Evolutionary conservation across 2,888 invertebrate genomes (phyloP), one percentile per base, ranked within the genome.

Genomic region (Hirtodrosophila duncani): DNA sequence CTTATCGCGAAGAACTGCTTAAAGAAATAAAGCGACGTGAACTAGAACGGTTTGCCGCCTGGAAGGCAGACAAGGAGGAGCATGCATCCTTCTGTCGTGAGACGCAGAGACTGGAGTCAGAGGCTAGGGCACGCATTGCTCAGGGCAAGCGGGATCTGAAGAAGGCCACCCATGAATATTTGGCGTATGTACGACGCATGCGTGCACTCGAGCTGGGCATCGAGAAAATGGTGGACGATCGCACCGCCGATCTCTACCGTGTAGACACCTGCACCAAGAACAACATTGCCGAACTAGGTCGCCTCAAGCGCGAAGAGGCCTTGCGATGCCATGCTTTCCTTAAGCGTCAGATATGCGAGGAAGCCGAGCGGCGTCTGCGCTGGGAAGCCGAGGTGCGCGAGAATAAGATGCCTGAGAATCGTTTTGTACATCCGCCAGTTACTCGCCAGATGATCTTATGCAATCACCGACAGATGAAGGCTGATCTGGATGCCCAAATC

Each of bases 391-490:
- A 78, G 8, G 58, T 67, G 14, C 69, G 58, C 3, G 86, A 85
- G 38, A 53, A 69, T 13, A 84, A 80, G 46, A 81, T 85, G 14
- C 29, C 65, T 0, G 83, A 83, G 33, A 86, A 85, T 61, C 81
- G 78, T 0, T 86, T 85, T 30, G 80, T 59, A 0, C 72, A 61
- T 27, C 43, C 63, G 2, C 67, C 79, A 30, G 55, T 66, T 1
- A 59, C 75, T 0, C 62, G 50, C 0, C 37, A 53, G 2, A 61
- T 78, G 49, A 65, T 68, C 2, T 2, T 59, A 0, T 67, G 65
- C 8, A 45, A 79, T 3, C 59, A 69, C 4, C 55, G 51, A 0
- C 42, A 60, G 13, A 48, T 63, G 21, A 74, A 71, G 3, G 21
- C 44, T 0, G 81, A 63, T 1, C 43, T 85, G 2, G 83, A 83